Base-by-base conservation (phyloP, 2,888 invertebrate genomes). In the Lamproptera curius region DNA sequence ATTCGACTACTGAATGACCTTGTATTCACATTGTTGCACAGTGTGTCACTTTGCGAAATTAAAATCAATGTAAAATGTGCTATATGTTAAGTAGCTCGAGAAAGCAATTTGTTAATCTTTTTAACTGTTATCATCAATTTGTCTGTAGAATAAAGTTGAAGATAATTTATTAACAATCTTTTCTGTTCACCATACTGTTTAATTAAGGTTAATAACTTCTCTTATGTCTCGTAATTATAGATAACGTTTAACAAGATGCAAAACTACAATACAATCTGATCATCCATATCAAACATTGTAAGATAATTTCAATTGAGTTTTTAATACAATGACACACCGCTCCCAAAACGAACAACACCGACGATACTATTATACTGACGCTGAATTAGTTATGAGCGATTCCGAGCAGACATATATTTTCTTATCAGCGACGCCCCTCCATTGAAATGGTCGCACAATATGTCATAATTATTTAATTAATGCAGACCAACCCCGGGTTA, bases 381-480 rank as follows among this genome's bases (percentile, higher is more conserved):
- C 41, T 41, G 44, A 16, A 47, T 51, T 47, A 43, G 35, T 44
- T 37, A 41, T 34, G 35, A 37, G 40, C 52, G 51, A 50, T 55
- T 52, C 54, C 51, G 46, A 46, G 43, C 51, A 33, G 36, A 46
- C 51, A 61, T 63, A 59, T 61, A 61, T 59, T 67, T 63, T 67
- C 76, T 82, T 86, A 86, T 86, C 86, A 70, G 69, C 59, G 58
- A 59, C 72, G 63, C 79, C 79, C 76, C 74, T 63, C 72, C 72
- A 81, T 83, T 79, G 75, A 77, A 76, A 71, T 60, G 76, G 72
- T 73, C 77, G 67, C 66, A 84, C 83, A 84, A 85, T 86, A 83
- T 83, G 84, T 83, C 81, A 82, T 84, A 85, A 86, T 85, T 85
- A 84, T 81, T 84, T 83, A 85, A 85, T 86, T 83, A 84, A 84